phyloP scores from a whole-genome alignment of 2,113 vertebrate species.

The Isichthys henryi region DNA sequence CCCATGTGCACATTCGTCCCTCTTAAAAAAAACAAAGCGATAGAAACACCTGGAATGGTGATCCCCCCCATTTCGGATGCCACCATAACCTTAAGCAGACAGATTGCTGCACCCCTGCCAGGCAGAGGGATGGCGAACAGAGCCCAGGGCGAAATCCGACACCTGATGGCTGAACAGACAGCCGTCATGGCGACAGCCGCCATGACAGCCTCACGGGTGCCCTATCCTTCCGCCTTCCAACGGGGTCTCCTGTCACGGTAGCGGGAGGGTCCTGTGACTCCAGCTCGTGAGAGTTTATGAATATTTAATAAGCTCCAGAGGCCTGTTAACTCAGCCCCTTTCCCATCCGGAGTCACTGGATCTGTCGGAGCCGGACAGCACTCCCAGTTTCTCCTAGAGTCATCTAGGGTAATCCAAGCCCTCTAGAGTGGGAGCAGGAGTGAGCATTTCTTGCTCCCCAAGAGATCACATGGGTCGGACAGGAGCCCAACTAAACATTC shows the following conservation, averaged over 20 bases:
- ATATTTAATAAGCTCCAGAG: background rate
- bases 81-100: background rate
- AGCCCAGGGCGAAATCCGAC: background rate
- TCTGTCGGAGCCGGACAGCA: background rate
- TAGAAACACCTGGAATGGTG: background rate
- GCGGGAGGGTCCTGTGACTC: background rate
- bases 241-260: background rate
- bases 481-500: background rate
- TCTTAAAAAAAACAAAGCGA: background rate
- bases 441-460: background rate
- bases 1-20: background rate
- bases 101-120: background rate
- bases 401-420: background rate
- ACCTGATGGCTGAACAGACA: background rate
- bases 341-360: background rate
- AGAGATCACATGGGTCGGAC: background rate
- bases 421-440: background rate
- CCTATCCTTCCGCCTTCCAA: background rate
- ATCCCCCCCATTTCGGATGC: background rate
- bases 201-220: slow-evolving; percentile 4
- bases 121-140: background rate
- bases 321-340: background rate
- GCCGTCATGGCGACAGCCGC: background rate
- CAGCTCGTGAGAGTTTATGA: background rate
- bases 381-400: background rate